phyloP scores from a whole-genome alignment of 2,888 invertebrate species.

The Orchestes rusci region DNA sequence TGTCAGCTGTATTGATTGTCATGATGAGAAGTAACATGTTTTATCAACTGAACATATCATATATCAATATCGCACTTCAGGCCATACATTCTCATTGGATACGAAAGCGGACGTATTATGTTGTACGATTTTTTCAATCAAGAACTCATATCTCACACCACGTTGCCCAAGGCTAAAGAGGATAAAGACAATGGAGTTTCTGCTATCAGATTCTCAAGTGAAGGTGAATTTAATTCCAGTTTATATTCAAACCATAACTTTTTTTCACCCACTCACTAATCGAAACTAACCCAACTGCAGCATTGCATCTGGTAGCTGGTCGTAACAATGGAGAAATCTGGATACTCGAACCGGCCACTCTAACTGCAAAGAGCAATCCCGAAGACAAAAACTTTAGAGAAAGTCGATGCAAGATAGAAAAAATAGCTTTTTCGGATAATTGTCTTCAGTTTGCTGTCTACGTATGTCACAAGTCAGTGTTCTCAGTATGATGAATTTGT shows the following conservation, averaged over 20 bases:
- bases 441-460: conserved; percentile 51
- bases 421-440: conserved; percentile 49
- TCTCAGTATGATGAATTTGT: conserved; percentile 11
- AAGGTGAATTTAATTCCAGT: too few relatives aligned
- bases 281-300: too few relatives aligned
- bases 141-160: neutral
- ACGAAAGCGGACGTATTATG: conserved; percentile 40
- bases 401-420: conserved; percentile 44
- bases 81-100: conserved; percentile 46
- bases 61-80: too few relatives aligned
- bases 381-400: conserved; percentile 43
- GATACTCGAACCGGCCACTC: conserved; percentile 53
- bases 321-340: conserved; percentile 52
- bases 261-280: too few relatives aligned
- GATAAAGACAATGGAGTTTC: too few relatives aligned
- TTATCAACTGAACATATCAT: too few relatives aligned
- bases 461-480: conserved; percentile 41
- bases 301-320: conserved; percentile 53
- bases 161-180: too few relatives aligned
- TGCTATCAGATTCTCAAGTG: too few relatives aligned
- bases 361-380: conserved; percentile 43
- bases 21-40: conserved; percentile 46
- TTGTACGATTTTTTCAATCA: neutral
- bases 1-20: conserved; percentile 45
- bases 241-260: too few relatives aligned